These are phyloP conservation scores for Lasioglossum pauxillum DNA, from an alignment of 2,888 invertebrate species.

Conservation along the genomic window DNA sequence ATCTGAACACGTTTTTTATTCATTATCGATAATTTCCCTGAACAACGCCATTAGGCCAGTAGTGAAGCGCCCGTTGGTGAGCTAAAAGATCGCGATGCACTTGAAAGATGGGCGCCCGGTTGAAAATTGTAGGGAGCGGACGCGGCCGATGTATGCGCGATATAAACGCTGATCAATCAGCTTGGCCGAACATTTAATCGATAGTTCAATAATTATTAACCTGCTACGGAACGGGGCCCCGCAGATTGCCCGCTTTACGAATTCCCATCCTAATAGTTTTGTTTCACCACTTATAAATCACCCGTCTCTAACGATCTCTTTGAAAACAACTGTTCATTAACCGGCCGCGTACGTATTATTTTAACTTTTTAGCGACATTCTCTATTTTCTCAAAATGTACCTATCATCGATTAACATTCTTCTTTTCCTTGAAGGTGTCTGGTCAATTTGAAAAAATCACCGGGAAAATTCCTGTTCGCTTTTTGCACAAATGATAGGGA, in stretches of 20 bases:
- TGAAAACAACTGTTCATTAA: conserved; percentile 56
- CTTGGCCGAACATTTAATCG: conserved; percentile 75
- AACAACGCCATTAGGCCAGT: conserved; percentile 59
- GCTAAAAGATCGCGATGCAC: conserved; percentile 62
- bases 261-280: conserved; percentile 60
- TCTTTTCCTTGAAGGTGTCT: not conserved
- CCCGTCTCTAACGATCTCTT: conserved; percentile 64
- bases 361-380: conserved; percentile 32
- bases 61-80: conserved; percentile 44
- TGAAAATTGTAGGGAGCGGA: conserved; percentile 72
- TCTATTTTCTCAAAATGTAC: not conserved
- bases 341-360: conserved; percentile 53
- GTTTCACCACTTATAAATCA: conserved; percentile 66
- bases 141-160: conserved; percentile 72
- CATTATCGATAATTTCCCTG: conserved; percentile 53
- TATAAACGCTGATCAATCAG: conserved; percentile 78
- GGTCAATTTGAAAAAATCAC: not conserved
- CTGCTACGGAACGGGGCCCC: conserved; percentile 56
- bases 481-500: not conserved
- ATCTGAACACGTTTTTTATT: conserved; percentile 43
- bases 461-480: not conserved
- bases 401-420: not conserved
- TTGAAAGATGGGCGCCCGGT: conserved; percentile 69
- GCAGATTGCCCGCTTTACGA: conserved; percentile 65
- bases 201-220: conserved; percentile 78